Base-by-base conservation (phyloP, 2,888 invertebrate species). In the Dusona sp. region DNA sequence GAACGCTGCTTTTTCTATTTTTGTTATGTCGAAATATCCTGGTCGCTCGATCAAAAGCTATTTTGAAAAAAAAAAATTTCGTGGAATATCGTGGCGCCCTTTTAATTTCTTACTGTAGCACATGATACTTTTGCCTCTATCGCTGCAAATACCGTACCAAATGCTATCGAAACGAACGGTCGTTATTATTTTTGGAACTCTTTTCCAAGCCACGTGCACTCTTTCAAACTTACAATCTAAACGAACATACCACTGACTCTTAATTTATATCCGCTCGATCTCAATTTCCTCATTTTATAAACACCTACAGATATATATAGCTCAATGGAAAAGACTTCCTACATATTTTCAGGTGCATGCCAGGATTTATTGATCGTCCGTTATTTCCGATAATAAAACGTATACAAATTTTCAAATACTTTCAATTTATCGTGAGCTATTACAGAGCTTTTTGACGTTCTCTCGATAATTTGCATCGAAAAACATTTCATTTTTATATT, bases 161-260 rank as follows among this genome's bases (percentile, higher is more conserved):
- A 74, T 80, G 42, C 65, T 65, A 81, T 81, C 81, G 65, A 74
- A 25, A 25, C 19, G 29, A 36, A 22, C 64, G 9, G 9, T 38
- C 48, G 81, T 67, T 67, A 74, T 81, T 81, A 81, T 81, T 81
- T 81, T 74, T 81, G 74, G 81, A 51, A 8, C 81, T 74, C 54
- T 81, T 74, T 81, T 45, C 19, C 38, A 13, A 74, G 74, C 81
- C 81, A 81, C 81, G 74, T 81, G 81, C 57, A 51, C 81, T 42
- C 54, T 74, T 67, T 67, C 51, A 57, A 67, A 38, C 67, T 57
- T 74, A 29, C 38, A 36, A 48, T 73, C 73, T 8, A 45, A 70
- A 68, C 72, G 22, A 64, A 79, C 29, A 61, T 6, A 4, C 61
- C 16, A 29, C 54, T 51, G n/a, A 45, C 42, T 38, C 79, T 75